Evolutionary conservation across 2,113 vertebrate genomes (phyloP), one percentile per base, ranked within the genome.

Genomic region (Neodon shergylaensis): DNA sequence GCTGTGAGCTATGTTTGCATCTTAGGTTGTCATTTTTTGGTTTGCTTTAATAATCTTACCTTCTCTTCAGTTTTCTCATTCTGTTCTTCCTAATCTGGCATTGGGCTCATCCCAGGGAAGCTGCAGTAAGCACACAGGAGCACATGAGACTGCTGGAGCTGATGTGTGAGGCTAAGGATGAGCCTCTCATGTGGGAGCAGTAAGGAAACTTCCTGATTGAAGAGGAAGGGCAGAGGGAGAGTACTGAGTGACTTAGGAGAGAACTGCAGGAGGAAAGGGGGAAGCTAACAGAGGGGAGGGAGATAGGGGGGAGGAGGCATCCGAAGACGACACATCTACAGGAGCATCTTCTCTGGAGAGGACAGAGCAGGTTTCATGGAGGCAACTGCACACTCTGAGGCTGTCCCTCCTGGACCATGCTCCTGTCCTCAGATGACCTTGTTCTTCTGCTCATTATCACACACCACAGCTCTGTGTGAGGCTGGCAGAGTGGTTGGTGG

Each of bases 11-110:
- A 9, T 68, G 5, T 73, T 90, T 92, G 47, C 44, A 65, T 36
- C 52, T 88, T 68, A 84, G 26, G 68, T 82, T 91, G 72, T 87
- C 4, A 33, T 39, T 83, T 68, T 66, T 49, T 76, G 52, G 17
- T 61, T 66, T 47, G 21, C 70, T 70, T n/a, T 68, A 49, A 49
- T 16, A 58, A 58, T 58, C 54, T 58, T 58, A 58, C 54, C 19
- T 58, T 58, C 54, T 58, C 17, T 58, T 39, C 24, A 77, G 42
- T 92, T 85, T 93, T 73, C 24, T 94, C 39, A 94, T 92, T 74
- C 33, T 2, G 3, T 19, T 94, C 66, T 65, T 14, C 10, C n/a
- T 85, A 42, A 82, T 14, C 36, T 39, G 78, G n/a, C 26, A 72
- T 31, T 36, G 26, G 91, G 74, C 1, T 78, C 49, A 44, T 19